These are phyloP conservation scores for Pyrgus malvae DNA, from an alignment of 2,888 invertebrate genomes.

Conservation along the genomic window DNA sequence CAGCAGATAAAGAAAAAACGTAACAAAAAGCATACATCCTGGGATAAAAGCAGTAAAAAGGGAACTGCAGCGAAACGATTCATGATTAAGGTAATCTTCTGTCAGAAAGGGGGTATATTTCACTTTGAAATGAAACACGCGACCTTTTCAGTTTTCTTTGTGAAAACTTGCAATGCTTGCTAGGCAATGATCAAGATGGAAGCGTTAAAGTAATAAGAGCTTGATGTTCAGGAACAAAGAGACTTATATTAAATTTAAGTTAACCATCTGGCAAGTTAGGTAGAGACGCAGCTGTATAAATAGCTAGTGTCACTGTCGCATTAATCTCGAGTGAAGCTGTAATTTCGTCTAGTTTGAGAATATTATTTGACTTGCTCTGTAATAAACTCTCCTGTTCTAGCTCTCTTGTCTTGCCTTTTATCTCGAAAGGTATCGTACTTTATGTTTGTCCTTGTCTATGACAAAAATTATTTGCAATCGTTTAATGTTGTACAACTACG, in stretches of 20 bases:
- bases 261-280: slow-evolving; percentile 1
- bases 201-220: not conserved
- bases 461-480: too few relatives aligned
- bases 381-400: slow-evolving; percentile 7
- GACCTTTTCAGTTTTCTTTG: not conserved
- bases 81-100: not conserved
- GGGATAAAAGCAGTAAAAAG: too few relatives aligned
- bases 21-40: too few relatives aligned
- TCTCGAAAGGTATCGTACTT: not conserved
- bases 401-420: not conserved
- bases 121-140: not conserved
- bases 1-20: too few relatives aligned
- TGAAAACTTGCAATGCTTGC: not conserved
- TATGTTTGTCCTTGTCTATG: not conserved
- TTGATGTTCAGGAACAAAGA: slow-evolving; percentile 2
- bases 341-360: slow-evolving; percentile 18
- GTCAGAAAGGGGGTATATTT: not conserved
- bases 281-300: slow-evolving; percentile 16
- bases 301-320: slow-evolving; percentile 11
- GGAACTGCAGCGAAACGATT: not conserved
- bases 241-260: slow-evolving; percentile 13
- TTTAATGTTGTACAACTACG: too few relatives aligned
- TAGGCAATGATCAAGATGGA: not conserved
- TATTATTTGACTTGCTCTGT: slow-evolving; percentile 20
- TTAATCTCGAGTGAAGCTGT: slow-evolving; percentile 13